A percentile compares a stretch with the other conserved stretches of the same genome.
Evolutionary conservation across 2,797 vertebrate genomes (phyloP).

Genomic region (Alexandromys oeconomus): DNA sequence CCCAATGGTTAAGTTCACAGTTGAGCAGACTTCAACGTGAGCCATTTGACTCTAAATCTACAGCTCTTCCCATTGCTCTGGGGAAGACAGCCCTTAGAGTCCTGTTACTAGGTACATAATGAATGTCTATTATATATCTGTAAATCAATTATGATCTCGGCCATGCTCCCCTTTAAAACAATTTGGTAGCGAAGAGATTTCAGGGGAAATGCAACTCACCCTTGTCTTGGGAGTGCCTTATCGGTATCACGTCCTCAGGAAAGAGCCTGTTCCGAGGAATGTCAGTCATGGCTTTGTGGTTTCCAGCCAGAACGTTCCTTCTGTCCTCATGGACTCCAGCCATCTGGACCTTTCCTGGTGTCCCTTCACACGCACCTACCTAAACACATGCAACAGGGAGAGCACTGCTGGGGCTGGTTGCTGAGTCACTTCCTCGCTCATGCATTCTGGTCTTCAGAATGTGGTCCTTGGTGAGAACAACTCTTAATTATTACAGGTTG

Average conservation of each 20-base stretch:
- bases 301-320: conserved; percentile 84
- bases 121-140: neutral
- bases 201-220: conserved; percentile 88
- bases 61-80: neutral
- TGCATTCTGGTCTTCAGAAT: neutral
- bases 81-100: neutral
- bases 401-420: neutral
- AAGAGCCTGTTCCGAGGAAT: conserved; percentile 87
- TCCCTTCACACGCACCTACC: conserved; percentile 77
- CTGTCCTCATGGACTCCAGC: conserved; percentile 83
- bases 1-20: neutral
- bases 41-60: neutral
- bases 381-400: conserved; percentile 5
- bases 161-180: neutral
- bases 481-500: too few relatives aligned
- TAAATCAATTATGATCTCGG: neutral
- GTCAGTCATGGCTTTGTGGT: conserved; percentile 85
- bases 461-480: neutral
- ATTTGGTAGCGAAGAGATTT: neutral
- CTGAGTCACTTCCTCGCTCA: neutral
- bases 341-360: conserved; percentile 85
- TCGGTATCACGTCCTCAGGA: conserved; percentile 89
- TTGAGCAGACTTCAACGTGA: neutral
- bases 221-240: conserved; percentile 86
- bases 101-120: neutral